A percentile compares a stretch with the other conserved stretches of the same genome.
These are phyloP conservation scores for Pristionchus exspectatus DNA, from an alignment of 2,888 invertebrate species.

Conservation along the genomic window DNA sequence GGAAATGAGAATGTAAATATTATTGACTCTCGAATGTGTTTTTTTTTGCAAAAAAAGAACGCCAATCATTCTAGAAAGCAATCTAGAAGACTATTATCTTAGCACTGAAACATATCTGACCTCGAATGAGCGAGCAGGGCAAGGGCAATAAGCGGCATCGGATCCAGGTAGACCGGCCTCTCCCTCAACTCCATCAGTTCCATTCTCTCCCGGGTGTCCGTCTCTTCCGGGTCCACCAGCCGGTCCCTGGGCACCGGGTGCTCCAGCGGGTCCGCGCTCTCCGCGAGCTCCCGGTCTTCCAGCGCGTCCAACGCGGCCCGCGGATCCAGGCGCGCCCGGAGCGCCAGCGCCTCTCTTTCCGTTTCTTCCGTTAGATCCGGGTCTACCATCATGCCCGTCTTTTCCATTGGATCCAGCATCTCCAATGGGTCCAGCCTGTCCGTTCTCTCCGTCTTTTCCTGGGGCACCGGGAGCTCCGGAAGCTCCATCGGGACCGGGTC, in stretches of 20 bases:
- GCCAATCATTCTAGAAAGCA: too few relatives aligned
- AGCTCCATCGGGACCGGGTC: conserved; percentile 67
- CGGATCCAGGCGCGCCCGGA: conserved; percentile 67
- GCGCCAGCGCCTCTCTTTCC: conserved; percentile 70
- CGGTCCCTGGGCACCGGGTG: conserved; percentile 66
- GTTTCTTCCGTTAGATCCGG: conserved; percentile 66
- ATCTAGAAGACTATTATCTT: neutral
- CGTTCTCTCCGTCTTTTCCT: conserved; percentile 65
- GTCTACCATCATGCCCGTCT: conserved; percentile 63
- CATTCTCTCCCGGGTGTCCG: conserved; percentile 69
- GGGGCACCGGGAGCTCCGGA: conserved; percentile 65
- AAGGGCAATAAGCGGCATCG: conserved; percentile 56
- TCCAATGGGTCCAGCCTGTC: conserved; percentile 67
- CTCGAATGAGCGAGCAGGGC: conserved; percentile 51
- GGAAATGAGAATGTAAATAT: neutral
- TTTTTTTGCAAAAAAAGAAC: too few relatives aligned
- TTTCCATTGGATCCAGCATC: conserved; percentile 64
- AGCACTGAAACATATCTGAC: neutral
- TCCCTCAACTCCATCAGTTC: conserved; percentile 63
- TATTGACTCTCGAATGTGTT: too few relatives aligned
- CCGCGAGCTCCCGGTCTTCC: conserved; percentile 67
- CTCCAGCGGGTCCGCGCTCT: conserved; percentile 66
- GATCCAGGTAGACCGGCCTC: conserved; percentile 61
- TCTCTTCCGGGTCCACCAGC: conserved; percentile 68
- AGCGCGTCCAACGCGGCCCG: conserved; percentile 65